Evolutionary conservation across 2,113 vertebrate species (phyloP), one percentile per base, ranked within the genome.

Genomic region (Tachysurus vachellii): DNA sequence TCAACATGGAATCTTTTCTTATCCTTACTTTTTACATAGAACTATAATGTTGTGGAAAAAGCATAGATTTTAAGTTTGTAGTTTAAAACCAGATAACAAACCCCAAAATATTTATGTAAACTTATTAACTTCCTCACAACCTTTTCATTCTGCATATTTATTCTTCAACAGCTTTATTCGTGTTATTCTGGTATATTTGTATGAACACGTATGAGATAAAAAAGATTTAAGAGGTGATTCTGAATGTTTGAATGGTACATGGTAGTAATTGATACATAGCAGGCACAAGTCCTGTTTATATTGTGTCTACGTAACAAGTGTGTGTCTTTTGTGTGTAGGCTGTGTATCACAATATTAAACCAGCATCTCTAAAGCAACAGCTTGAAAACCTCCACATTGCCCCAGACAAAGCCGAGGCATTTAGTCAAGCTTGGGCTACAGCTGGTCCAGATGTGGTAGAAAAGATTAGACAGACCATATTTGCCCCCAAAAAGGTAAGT

Each of bases 401-500:
- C 82, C 89, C 94, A 86, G 97, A 97, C 86, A 97, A 97, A 93
- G 95, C 95, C 0, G 97, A 99, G 89, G 94, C 96, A 0, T 98
- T 99, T 91, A 92, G 94, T 82, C 96, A 87, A 47, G 91, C 93
- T 0, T 99, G 98, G 98, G 94, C 95, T 0, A 91, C 94, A 12
- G 88, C 94, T 68, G 98, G 97, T 75, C 97, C 96, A 62, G 97
- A 99, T 79, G 94, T 95, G 0, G 91, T 99, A 47, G 97, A 99
- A 82, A 98, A 96, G 88, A 97, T 99, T 89, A 95, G 97, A 87
- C 96, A 96, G 85, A 96, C 94, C 62, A 95, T 95, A 89, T 96
- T 99, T 89, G 94, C 97, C 17, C 97, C 98, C 26, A 96, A 96
- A 90, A 99, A 97, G 97, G 98, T 99, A 94, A 93, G 62, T 4